Evolutionary conservation across 2,888 invertebrate genomes (phyloP).

Genomic region (Syrista parreyssii): DNA sequence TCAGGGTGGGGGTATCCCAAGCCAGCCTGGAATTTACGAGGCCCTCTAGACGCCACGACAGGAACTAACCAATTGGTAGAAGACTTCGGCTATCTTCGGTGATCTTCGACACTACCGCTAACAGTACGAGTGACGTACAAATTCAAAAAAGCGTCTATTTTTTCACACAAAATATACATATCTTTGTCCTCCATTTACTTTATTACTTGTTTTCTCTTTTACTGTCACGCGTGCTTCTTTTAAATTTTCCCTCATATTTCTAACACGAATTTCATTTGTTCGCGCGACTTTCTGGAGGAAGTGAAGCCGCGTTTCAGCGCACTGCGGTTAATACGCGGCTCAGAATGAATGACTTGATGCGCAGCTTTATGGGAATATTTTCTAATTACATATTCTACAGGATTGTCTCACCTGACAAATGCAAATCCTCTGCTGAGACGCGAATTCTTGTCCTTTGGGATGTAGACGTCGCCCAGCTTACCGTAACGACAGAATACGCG

Average conservation of each 20-base stretch:
- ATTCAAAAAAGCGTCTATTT: background rate
- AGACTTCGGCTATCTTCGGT: background rate
- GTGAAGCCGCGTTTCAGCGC: background rate
- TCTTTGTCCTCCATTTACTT: background rate
- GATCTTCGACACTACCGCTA: background rate
- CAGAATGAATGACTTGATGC: background rate
- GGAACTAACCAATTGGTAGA: background rate
- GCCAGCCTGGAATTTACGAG: background rate
- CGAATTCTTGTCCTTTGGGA: constrained; percentile 46
- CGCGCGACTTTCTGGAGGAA: background rate
- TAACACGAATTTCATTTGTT: background rate
- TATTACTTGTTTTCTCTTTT: background rate
- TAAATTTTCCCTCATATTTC: background rate
- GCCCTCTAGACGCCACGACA: background rate
- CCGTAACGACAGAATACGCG: constrained; percentile 45
- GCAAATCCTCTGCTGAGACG: constrained; percentile 47
- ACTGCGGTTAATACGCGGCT: background rate
- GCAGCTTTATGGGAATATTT: background rate
- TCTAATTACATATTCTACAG: background rate
- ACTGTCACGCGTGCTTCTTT: background rate
- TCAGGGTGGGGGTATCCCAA: background rate
- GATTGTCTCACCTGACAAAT: constrained; percentile 41
- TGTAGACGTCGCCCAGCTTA: constrained; percentile 46
- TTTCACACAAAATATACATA: background rate
- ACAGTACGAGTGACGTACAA: background rate